phyloP scores from a whole-genome alignment of 1,140 invertebrate species.

The Gryon sp. region DNA sequence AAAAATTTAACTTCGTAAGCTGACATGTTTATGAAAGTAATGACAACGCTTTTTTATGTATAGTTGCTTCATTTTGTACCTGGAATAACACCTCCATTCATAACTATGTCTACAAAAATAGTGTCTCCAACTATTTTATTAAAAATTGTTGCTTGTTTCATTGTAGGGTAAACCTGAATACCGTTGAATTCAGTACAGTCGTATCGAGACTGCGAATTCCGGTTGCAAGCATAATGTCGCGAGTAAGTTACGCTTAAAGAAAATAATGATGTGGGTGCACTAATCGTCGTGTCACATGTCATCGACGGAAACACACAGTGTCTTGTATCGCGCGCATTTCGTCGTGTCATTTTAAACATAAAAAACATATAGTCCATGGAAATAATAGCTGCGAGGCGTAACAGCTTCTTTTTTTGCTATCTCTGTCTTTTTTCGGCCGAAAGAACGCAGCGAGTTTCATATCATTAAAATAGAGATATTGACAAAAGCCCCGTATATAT shows the following conservation, averaged over 20 bases:
- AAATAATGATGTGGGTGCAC: conserved; percentile 56
- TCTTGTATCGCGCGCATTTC: conserved; percentile 27
- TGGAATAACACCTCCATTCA: conserved; percentile 9
- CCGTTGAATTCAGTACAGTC: conserved; percentile 2
- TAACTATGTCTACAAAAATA: not conserved
- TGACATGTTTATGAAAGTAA: too few relatives aligned
- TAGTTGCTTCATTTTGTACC: too few relatives aligned
- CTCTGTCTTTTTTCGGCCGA: conserved; percentile 49
- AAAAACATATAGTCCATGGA: conserved; percentile 51
- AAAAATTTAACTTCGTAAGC: too few relatives aligned
- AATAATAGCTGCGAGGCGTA: conserved; percentile 53
- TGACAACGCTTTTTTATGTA: too few relatives aligned
- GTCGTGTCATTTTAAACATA: conserved; percentile 43
- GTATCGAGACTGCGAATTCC: conserved; percentile 32
- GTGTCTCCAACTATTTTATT: conserved; percentile 6
- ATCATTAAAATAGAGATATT: conserved; percentile 80
- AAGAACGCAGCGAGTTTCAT: conserved; percentile 68
- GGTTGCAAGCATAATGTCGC: conserved; percentile 23
- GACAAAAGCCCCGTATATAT: conserved; percentile 73
- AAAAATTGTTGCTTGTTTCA: conserved; percentile 39
- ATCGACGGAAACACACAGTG: conserved; percentile 41
- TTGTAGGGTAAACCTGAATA: conserved; percentile 39
- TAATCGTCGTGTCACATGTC: conserved; percentile 54
- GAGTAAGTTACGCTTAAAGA: conserved; percentile 38
- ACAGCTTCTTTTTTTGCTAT: conserved; percentile 54